Evolutionary conservation across 64 coral and sea anemone genomes (phyloP), one percentile per base, ranked within the genome.

Genomic region (Catalaphyllia jardinei): DNA sequence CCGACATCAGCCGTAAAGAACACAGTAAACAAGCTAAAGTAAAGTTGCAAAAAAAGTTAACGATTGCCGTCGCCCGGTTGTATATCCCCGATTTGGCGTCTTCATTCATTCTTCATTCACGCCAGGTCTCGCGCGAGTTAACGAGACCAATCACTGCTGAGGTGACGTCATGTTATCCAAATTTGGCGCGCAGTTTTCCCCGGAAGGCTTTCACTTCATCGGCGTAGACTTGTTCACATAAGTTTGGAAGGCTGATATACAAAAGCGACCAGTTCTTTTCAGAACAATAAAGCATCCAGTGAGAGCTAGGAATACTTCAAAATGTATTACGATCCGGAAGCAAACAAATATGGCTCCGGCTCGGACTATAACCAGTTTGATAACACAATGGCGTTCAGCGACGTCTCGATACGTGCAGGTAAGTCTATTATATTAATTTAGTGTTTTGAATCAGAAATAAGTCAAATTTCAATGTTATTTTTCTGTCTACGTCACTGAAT

Each of bases 341-440:
- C 81, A 29, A 85, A 69, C 74, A 87, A 87, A 87, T 87, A 92
- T 92, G 90, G 90, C 90, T 79, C 38, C 22, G 90, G 90, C 90
- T 78, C 38, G 12, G 90, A 60, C 28, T 71, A 71, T 30, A 27
- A 18, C 57, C 83, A 74, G 8, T 87, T 92, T 25, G 83, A 92
- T 30, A 83, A 80, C 38, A 77, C 90, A 19, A 92, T 92, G 90
- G 73, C 90, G 2, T 92, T 92, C 50, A 83, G 77, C 38, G 90
- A 92, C 38, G 75, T 87, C 25, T 92, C 90, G 1, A 92, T 92
- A 22, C 82, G 90, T 18, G 90, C 90, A 62, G 90, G 90, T 92
- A 87, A 79, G 7, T 61, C 4, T 22, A 82, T 51, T n/a, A n/a
- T n/a, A n/a, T n/a, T n/a, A n/a, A 28, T 18, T 71, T 22, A 6